Evolutionary conservation across 2,113 vertebrate genomes (phyloP).

Genomic region (Falco punctatus): DNA sequence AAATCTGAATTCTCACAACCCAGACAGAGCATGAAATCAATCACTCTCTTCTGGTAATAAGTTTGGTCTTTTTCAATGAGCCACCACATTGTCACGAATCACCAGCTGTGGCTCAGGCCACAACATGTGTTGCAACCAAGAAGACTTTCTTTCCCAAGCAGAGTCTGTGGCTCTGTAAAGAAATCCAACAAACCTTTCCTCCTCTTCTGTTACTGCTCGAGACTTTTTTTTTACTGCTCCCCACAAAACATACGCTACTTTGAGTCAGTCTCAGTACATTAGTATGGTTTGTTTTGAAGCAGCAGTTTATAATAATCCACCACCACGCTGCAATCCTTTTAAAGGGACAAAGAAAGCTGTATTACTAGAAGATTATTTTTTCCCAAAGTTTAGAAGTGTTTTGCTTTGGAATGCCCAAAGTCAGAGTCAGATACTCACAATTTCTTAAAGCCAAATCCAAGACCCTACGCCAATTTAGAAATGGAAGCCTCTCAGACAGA

Average conservation of each 20-base stretch:
- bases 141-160: background rate
- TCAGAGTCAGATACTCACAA: background rate
- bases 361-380: slow-evolving; percentile 11
- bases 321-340: background rate
- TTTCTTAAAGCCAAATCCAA: background rate
- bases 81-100: background rate
- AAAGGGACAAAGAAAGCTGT: background rate
- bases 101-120: background rate
- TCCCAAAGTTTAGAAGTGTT: background rate
- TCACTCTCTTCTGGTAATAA: background rate
- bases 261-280: background rate
- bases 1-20: background rate
- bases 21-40: background rate
- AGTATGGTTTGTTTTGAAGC: background rate
- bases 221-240: background rate
- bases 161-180: background rate
- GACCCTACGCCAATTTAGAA: background rate
- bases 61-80: background rate
- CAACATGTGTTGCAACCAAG: background rate
- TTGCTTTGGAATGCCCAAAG: background rate
- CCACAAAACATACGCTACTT: background rate
- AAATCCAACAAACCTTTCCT: background rate
- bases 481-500: background rate
- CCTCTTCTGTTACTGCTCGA: background rate
- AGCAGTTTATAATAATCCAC: background rate